Conservation (phyloP, 2,113 vertebrate genomes). For the Clupea harengus region DNA sequence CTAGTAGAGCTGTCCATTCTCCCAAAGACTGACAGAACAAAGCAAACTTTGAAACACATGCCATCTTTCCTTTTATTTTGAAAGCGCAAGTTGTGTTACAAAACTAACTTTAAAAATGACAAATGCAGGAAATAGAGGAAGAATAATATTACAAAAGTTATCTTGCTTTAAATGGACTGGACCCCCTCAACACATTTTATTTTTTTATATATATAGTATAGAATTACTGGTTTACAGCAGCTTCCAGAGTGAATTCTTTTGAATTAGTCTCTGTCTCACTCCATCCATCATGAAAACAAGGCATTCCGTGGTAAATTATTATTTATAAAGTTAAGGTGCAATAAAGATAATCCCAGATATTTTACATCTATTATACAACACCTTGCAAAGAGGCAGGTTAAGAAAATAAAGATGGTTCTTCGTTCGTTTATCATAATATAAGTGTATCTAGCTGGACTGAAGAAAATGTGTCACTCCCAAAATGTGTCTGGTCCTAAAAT, state of each 20-base stretch:
- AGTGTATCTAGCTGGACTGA: slow-evolving; percentile 32
- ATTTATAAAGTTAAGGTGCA: slow-evolving; percentile 76
- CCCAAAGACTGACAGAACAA: neutral
- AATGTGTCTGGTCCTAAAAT: neutral
- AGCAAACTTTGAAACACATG: slow-evolving; percentile 33
- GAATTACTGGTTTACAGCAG: slow-evolving; percentile 75
- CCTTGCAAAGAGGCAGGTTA: slow-evolving; percentile 50
- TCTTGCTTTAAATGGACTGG: neutral
- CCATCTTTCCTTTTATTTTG: slow-evolving; percentile 58
- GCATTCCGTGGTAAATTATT: slow-evolving; percentile 70
- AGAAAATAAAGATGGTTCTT: slow-evolving; percentile 46
- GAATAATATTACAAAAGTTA: slow-evolving; percentile 52
- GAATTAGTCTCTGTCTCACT: slow-evolving; percentile 45
- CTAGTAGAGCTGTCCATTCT: neutral
- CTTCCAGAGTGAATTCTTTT: slow-evolving; percentile 59
- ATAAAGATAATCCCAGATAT: slow-evolving; percentile 59
- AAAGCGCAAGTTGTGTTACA: slow-evolving; percentile 72
- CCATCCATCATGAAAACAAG: slow-evolving; percentile 67
- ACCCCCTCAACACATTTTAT: slow-evolving; percentile 57
- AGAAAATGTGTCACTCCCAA: neutral
- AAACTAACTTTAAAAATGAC: slow-evolving; percentile 68
- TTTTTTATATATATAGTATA: slow-evolving; percentile 46
- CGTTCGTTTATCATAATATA: slow-evolving; percentile 36
- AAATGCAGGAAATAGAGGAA: slow-evolving; percentile 47
- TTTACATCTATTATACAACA: slow-evolving; percentile 65